Conservation (phyloP, 2,113 vertebrate genomes). For the Chaetura pelagica region DNA sequence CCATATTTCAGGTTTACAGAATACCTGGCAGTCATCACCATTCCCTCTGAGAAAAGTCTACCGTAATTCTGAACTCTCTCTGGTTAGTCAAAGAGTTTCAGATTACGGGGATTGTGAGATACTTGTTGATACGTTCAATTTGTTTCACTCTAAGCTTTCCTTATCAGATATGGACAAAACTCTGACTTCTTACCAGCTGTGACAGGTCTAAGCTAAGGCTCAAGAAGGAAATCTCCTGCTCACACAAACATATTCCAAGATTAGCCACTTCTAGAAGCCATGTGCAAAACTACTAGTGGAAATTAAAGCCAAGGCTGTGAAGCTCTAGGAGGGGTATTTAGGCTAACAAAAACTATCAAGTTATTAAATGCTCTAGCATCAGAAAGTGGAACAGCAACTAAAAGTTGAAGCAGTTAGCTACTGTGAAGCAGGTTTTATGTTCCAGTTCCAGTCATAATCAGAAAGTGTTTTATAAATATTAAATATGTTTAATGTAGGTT, state of each 20-base stretch:
- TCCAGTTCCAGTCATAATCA: slow-evolving; percentile 10
- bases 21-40: background rate
- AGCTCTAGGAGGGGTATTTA: background rate
- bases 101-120: background rate
- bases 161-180: background rate
- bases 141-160: background rate
- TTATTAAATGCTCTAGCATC: slow-evolving; percentile 9
- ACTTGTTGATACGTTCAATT: background rate
- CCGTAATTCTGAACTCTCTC: background rate
- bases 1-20: background rate
- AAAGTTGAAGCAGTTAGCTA: slow-evolving; percentile 28
- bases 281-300: background rate
- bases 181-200: background rate
- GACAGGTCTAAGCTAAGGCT: background rate
- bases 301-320: background rate
- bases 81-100: background rate
- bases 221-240: background rate
- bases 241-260: background rate
- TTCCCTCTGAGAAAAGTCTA: background rate
- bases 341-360: background rate
- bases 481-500: slow-evolving; percentile 36
- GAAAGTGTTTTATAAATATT: slow-evolving; percentile 33
- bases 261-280: background rate
- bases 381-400: background rate
- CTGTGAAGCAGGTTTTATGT: slow-evolving; percentile 18